A percentile compares a stretch with the other conserved stretches of the same genome.
Conservation (phyloP, 2,888 invertebrate species). For the Diaprepes abbreviatus region DNA sequence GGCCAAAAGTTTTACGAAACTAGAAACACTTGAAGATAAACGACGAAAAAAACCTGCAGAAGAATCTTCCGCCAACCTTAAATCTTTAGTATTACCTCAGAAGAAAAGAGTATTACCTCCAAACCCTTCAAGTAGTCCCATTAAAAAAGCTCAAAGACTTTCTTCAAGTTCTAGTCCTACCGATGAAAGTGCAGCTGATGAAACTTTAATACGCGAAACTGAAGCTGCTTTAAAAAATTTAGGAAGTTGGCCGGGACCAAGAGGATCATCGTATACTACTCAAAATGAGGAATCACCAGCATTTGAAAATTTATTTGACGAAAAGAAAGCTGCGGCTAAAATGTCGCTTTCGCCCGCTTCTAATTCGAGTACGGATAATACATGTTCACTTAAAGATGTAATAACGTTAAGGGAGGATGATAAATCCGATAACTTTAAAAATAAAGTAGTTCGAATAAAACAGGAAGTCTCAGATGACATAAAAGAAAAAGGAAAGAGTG, state of each 20-base stretch:
- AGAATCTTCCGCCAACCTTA: conserved; percentile 49
- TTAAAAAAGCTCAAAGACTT: conserved; percentile 68
- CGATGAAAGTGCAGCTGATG: conserved; percentile 74
- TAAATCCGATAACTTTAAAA: conserved; percentile 56
- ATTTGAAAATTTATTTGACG: conserved; percentile 88
- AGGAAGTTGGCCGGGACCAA: conserved; percentile 86
- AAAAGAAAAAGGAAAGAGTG: conserved; percentile 62
- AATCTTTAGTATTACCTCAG: conserved; percentile 71
- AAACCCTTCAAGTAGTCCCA: conserved; percentile 59
- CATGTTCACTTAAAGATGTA: conserved; percentile 78
- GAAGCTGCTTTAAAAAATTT: conserved; percentile 89
- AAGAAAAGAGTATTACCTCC: conserved; percentile 71
- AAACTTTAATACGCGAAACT: conserved; percentile 87
- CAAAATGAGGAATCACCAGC: conserved; percentile 85
- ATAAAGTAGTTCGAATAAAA: conserved; percentile 57
- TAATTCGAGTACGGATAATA: conserved; percentile 71
- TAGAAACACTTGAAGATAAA: conserved; percentile 64
- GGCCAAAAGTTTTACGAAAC: conserved; percentile 59
- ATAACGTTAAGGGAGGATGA: conserved; percentile 68
- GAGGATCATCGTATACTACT: conserved; percentile 74
- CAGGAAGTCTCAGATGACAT: conserved; percentile 54
- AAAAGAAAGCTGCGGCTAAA: conserved; percentile 78
- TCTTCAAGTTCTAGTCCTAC: conserved; percentile 61
- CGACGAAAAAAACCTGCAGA: conserved; percentile 69
- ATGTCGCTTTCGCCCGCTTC: conserved; percentile 78